Conservation (phyloP, 2,113 vertebrate genomes). For the Campylomormyrus tamandua region DNA sequence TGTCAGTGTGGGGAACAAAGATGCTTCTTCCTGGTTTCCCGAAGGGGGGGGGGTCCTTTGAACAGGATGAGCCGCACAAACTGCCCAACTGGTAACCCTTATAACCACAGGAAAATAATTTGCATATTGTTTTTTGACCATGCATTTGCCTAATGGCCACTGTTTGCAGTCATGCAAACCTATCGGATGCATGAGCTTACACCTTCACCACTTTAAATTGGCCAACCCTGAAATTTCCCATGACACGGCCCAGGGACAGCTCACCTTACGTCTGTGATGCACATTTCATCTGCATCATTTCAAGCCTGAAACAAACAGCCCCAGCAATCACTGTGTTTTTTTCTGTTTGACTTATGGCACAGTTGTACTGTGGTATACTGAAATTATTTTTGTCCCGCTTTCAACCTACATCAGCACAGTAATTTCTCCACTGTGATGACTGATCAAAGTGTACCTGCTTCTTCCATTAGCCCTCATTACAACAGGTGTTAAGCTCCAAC, state of each 20-base stretch:
- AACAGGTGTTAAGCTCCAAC: neutral
- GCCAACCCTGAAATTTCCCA: neutral
- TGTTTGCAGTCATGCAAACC: neutral
- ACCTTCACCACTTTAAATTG: neutral
- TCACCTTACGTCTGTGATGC: neutral
- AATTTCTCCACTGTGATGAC: neutral
- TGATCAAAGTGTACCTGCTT: neutral
- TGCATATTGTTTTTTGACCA: neutral
- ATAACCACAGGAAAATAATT: neutral
- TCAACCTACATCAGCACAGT: neutral
- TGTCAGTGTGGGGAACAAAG: neutral
- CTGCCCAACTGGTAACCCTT: neutral
- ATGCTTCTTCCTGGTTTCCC: neutral
- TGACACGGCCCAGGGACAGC: neutral
- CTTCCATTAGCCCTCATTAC: neutral
- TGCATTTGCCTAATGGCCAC: neutral
- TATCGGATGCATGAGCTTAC: neutral
- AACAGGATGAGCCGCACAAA: neutral
- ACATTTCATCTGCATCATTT: neutral
- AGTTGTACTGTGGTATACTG: neutral
- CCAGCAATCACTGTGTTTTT: neutral
- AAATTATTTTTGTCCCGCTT: neutral
- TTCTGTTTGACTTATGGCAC: neutral
- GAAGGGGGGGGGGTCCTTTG: neutral
- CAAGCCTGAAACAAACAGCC: neutral